Conservation (phyloP, 2,888 invertebrate species). For the Glyphotaelius pellucidus region DNA sequence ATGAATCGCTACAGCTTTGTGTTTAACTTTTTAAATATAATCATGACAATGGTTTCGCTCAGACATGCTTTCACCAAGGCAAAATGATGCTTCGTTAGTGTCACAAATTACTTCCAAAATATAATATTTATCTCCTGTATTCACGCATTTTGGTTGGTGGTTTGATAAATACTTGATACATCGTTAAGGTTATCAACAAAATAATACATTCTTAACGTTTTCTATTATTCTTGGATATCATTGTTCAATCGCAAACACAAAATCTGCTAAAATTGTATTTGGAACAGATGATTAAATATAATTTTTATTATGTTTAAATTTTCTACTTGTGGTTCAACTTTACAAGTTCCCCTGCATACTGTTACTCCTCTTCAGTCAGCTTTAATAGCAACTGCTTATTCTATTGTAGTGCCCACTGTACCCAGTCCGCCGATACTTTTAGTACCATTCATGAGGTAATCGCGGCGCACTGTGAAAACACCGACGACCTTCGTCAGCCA, state of each 20-base stretch:
- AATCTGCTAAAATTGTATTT: not conserved
- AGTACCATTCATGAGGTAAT: conserved; percentile 53
- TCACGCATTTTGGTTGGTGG: too few species aligned
- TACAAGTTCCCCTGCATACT: not conserved
- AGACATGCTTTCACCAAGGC: not conserved
- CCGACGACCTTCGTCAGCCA: conserved; percentile 54
- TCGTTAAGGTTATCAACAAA: too few species aligned
- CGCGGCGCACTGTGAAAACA: conserved; percentile 59
- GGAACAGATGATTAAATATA: too few species aligned
- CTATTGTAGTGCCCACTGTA: conserved; percentile 49
- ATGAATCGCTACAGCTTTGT: not conserved
- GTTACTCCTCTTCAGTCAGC: not conserved
- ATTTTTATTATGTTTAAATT: not conserved
- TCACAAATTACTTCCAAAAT: too few species aligned
- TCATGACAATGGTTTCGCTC: not conserved
- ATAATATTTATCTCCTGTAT: too few species aligned
- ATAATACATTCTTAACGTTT: too few species aligned
- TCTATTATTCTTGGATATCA: not conserved
- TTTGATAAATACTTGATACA: too few species aligned
- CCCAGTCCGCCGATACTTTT: conserved; percentile 40
- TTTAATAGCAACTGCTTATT: conserved; percentile 8
- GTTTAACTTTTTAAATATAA: not conserved
- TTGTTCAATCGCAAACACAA: not conserved
- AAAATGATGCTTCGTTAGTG: too few species aligned
- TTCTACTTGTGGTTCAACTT: not conserved